Conservation (phyloP, 1,140 invertebrate species). For the Hypsibius dujardini region DNA sequence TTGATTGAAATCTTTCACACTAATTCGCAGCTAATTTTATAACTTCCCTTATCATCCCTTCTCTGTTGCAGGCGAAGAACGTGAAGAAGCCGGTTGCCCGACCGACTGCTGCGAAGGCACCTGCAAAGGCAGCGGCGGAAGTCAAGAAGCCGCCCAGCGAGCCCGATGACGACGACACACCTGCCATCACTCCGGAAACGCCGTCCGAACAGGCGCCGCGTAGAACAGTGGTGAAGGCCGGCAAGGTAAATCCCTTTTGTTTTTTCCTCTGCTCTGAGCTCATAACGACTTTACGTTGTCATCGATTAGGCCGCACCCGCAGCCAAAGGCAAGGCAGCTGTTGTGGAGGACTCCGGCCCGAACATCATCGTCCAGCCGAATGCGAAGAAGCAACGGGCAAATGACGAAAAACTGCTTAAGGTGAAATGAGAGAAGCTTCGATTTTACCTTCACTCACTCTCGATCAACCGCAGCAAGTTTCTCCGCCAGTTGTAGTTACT, state of each 20-base stretch:
- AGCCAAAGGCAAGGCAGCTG: conserved; percentile 25
- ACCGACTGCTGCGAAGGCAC: conserved; percentile 23
- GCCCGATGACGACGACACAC: conserved; percentile 29
- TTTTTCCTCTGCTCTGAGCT: too few relatives aligned
- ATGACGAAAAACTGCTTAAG: conserved; percentile 78
- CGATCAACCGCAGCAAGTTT: too few relatives aligned
- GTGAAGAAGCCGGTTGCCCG: conserved; percentile 20
- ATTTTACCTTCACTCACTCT: too few relatives aligned
- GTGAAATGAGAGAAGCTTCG: conserved; percentile 25
- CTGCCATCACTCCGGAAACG: background rate
- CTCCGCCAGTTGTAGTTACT: too few relatives aligned
- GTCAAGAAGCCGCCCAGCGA: conserved; percentile 18
- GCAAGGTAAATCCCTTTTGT: too few relatives aligned
- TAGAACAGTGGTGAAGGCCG: too few relatives aligned
- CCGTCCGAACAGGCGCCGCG: too few relatives aligned
- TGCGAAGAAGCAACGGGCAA: conserved; percentile 68
- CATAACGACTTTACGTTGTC: too few relatives aligned
- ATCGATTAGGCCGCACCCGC: conserved; percentile 43
- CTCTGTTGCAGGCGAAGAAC: too few relatives aligned
- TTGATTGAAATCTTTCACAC: too few relatives aligned
- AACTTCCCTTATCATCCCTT: too few relatives aligned
- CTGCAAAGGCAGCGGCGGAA: conserved; percentile 19
- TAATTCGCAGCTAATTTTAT: too few relatives aligned
- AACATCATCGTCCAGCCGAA: conserved; percentile 32
- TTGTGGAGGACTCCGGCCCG: conserved; percentile 19